Evolutionary conservation across 2,113 vertebrate species (phyloP), one percentile per base, ranked within the genome.

Genomic region (Collichthys lucidus): DNA sequence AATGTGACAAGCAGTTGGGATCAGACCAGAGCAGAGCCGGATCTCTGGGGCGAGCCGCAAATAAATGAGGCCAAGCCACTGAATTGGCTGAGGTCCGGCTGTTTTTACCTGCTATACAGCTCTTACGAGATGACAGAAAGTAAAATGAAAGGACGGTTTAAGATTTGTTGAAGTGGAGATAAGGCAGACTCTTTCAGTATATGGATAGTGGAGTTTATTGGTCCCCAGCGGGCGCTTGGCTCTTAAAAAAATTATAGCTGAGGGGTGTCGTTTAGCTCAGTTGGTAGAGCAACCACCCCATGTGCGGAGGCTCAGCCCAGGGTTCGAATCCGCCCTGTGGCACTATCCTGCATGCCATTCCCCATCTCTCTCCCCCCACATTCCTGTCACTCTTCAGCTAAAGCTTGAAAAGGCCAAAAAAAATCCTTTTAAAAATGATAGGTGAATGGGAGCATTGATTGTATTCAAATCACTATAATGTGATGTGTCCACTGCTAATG

Each of bases 41-140:
- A 72, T 88, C 82, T 86, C 57, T 15, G 65, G 84, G 84, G 78
- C 11, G 40, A 83, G 62, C 70, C 79, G 82, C 90, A 84, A 90
- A 93, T 90, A 88, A 86, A 90, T 86, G 79, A 89, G 78, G 69
- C 80, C n/a, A 31, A 46, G 68, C 77, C 53, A 46, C 40, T 69
- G 74, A 82, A 80, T 65, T 75, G 74, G 74, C 68, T 77, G 62
- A 80, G 62, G 80, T 75, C 80, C 47, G 17, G 11, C 67, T 85
- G 66, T 59, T 82, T 75, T 40, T 40, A 40, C 35, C 35, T 40
- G 20, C 52, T 22, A 42, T 44, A 42, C 20, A 68, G 57, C 62
- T 69, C 46, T 79, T 31, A 77, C 7, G 35, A 20, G 53, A 47
- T 80, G 63, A 83, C 52, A 56, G 17, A 60, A 49, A 47, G 67